Percentiles rank a stretch among this genome's conserved stretches.
Conservation (phyloP, 1,140 invertebrate genomes). For the Zaprionus ornatus region DNA sequence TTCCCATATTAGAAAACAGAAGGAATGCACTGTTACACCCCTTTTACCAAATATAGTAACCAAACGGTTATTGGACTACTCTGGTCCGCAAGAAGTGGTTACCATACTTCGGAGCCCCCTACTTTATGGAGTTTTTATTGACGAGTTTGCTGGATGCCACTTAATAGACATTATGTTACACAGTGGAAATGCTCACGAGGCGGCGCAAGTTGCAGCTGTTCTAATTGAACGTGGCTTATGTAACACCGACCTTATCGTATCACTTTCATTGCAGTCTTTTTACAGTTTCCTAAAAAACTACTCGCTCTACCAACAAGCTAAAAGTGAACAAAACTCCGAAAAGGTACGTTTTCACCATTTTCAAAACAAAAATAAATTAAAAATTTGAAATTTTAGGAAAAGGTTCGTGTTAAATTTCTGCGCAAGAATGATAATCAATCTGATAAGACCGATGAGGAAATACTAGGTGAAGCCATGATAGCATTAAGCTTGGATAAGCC, state of each 20-base stretch:
- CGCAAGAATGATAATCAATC: conserved; percentile 94
- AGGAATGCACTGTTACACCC: conserved; percentile 52
- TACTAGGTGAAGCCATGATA: conserved; percentile 48
- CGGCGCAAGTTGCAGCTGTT: conserved; percentile 87
- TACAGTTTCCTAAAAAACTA: conserved; percentile 88
- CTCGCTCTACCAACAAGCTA: conserved; percentile 82
- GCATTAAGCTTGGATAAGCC: conserved; percentile 85
- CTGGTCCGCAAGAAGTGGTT: conserved; percentile 86
- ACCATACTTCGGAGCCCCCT: conserved; percentile 91
- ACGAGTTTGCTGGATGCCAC: conserved; percentile 91
- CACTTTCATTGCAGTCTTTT: conserved; percentile 90
- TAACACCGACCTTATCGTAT: conserved; percentile 89
- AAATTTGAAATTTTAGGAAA: conserved; percentile 82
- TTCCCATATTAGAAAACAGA: conserved; percentile 47
- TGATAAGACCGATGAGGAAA: conserved; percentile 81
- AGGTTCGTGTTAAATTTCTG: conserved; percentile 91
- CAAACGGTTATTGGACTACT: conserved; percentile 58
- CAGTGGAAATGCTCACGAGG: conserved; percentile 88
- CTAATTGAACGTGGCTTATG: conserved; percentile 94
- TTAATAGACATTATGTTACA: conserved; percentile 93
- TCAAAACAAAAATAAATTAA: neutral
- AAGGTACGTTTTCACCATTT: conserved; percentile 26
- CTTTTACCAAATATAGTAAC: conserved; percentile 49
- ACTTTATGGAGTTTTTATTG: conserved; percentile 95
- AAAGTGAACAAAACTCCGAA: neutral